These are phyloP conservation scores for Tinea semifulvella DNA, from an alignment of 2,888 invertebrate genomes.

Conservation along the genomic window DNA sequence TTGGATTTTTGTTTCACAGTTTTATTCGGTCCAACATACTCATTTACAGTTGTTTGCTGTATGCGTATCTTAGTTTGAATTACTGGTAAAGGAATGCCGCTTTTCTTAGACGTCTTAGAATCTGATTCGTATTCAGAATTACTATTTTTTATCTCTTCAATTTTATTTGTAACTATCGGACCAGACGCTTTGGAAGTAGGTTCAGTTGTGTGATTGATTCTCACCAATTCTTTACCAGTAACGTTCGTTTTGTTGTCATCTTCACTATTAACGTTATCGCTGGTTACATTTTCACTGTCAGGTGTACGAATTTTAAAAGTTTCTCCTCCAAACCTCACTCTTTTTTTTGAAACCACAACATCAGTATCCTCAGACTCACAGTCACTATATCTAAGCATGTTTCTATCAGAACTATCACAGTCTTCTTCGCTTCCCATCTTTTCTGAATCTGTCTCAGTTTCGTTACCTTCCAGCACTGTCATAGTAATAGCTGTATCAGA, in stretches of 20 bases:
- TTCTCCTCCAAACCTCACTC: conserved; percentile 89
- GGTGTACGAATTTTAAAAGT: conserved; percentile 86
- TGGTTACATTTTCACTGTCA: conserved; percentile 75
- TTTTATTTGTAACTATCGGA: conserved; percentile 34
- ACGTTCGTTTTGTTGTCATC: conserved; percentile 38
- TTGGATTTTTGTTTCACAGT: conserved; percentile 51
- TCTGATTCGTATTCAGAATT: conserved; percentile 32
- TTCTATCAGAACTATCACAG: conserved; percentile 51
- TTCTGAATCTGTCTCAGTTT: conserved; percentile 51
- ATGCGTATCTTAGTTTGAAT: conserved; percentile 34
- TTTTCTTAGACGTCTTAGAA: conserved; percentile 34
- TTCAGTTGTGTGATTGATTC: conserved; percentile 23
- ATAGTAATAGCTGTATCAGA: conserved; percentile 84
- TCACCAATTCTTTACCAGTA: not conserved
- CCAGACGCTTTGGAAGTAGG: conserved; percentile 20
- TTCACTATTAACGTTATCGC: conserved; percentile 54
- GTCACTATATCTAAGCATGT: conserved; percentile 69
- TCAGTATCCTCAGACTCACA: conserved; percentile 69
- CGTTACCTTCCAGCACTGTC: conserved; percentile 81
- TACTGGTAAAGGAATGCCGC: conserved; percentile 52
- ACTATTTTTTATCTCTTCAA: conserved; percentile 44
- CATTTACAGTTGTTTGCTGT: not conserved
- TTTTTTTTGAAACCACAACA: conserved; percentile 67
- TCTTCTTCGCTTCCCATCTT: conserved; percentile 46
- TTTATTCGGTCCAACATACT: conserved; percentile 30